Conservation (phyloP, 2,888 invertebrate species). For the Balanococcus diminutus region DNA sequence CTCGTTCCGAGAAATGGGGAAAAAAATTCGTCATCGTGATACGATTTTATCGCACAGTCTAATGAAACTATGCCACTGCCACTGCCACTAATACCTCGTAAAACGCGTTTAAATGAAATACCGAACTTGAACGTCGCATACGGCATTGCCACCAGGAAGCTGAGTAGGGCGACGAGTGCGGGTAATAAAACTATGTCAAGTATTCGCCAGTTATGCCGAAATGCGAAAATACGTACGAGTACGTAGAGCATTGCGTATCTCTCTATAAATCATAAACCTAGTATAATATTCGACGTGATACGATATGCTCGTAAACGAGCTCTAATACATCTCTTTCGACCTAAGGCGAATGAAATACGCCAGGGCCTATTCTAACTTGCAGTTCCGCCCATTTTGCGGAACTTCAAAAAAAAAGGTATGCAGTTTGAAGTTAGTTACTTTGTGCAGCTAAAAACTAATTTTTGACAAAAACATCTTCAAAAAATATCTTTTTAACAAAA, state of each 20-base stretch:
- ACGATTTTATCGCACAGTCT: not conserved
- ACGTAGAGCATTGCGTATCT: no score
- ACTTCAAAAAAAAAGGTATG: no score
- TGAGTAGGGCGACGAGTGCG: not conserved
- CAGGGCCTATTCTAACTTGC: no score
- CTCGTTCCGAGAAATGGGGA: not conserved
- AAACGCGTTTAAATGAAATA: not conserved
- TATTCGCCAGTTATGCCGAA: not conserved
- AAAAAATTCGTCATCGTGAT: not conserved
- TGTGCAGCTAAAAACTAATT: no score
- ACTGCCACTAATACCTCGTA: no score
- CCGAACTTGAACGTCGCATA: not conserved
- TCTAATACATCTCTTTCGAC: not conserved
- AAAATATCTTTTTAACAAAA: no score
- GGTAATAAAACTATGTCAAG: not conserved
- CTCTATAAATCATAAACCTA: no score
- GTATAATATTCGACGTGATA: not conserved
- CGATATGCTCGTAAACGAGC: not conserved
- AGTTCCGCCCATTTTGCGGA: no score
- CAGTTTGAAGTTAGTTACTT: no score
- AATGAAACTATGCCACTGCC: not conserved
- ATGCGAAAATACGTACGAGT: not conserved
- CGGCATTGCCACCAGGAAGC: not conserved
- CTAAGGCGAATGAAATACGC: no score
- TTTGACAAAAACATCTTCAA: no score